Evolutionary conservation across 53 echinoderm and acorn worm species (phyloP), one percentile per base, ranked within the genome.

Genomic region (Stichopus horrens): DNA sequence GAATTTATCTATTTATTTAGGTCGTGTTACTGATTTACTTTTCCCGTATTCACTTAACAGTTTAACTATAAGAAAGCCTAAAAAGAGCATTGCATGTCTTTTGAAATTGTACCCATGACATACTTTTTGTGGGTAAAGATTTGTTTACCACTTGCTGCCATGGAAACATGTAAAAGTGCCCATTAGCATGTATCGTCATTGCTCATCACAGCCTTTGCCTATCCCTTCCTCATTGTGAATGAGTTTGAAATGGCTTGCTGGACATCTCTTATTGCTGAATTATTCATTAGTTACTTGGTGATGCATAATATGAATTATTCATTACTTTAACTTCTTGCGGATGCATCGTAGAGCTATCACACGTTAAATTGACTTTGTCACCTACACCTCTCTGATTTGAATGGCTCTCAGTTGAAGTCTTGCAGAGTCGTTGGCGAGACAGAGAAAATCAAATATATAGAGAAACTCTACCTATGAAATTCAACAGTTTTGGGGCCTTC

Each of bases 331-430:
- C 71, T 71, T n/a, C 71, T 71, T 71, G 71, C 18, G 2, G 71
- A 71, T 71, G 71, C 71, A 71, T 18, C 71, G 57, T 81, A 20
- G 81, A 81, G 22, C 81, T 22, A 81, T 81, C 81, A 81, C 57
- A 81, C 55, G 19, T n/a, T 81, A 81, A 81, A 81, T 81, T 81
- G 81, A 81, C 81, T 81, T 81, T 81, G 57, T 51, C 81, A 81
- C 81, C 81, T 81, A 81, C 16, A 56, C 81, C 81, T 21, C 37
- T 37, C 81, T 81, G 81, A 56, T 81, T 81, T 57, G 81, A 5
- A 81, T 56, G 10, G 56, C 81, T 58, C 21, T n/a, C n/a, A 23
- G 81, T 57, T 8, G 58, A 81, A 58, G 13, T 56, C 57, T 81
- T 71, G 71, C 71, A 71, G 71, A 71, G 53, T 57, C 57, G 81